Evolutionary conservation across 2,797 vertebrate species (phyloP).

Genomic region (Podarcis siculus): DNA sequence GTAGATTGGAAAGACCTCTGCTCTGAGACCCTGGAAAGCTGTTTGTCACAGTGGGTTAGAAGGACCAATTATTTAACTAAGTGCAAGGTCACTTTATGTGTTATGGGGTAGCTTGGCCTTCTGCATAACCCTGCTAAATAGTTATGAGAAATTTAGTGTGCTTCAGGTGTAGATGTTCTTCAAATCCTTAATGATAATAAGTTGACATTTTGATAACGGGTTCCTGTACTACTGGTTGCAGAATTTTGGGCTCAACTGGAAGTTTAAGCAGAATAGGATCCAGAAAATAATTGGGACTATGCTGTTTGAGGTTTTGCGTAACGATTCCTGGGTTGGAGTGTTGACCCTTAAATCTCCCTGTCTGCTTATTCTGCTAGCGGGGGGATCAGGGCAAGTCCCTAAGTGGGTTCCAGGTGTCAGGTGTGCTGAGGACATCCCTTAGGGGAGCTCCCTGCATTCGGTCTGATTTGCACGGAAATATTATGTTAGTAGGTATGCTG

Average conservation of each 20-base stretch:
- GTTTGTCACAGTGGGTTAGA: neutral
- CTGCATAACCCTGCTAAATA: neutral
- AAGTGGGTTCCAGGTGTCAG: neutral
- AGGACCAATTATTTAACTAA: neutral
- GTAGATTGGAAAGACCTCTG: neutral
- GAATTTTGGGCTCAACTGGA: neutral
- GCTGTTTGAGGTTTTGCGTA: neutral
- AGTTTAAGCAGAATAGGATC: neutral
- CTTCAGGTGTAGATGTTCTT: neutral
- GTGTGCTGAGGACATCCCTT: neutral
- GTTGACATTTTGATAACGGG: neutral
- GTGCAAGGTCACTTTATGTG: neutral
- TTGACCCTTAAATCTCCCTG: no score
- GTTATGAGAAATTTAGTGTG: neutral
- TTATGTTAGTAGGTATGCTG: neutral
- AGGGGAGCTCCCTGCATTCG: neutral
- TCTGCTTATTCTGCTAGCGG: neutral
- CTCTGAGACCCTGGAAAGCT: neutral
- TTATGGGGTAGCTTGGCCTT: neutral
- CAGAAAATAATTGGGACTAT: neutral
- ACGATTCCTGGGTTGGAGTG: neutral
- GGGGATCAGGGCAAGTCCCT: neutral
- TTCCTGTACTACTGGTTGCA: neutral
- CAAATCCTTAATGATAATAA: neutral
- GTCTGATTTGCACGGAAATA: neutral